These are phyloP conservation scores for Dipus sagitta DNA, from an alignment of 2,797 vertebrate genomes.

Conservation along the genomic window DNA sequence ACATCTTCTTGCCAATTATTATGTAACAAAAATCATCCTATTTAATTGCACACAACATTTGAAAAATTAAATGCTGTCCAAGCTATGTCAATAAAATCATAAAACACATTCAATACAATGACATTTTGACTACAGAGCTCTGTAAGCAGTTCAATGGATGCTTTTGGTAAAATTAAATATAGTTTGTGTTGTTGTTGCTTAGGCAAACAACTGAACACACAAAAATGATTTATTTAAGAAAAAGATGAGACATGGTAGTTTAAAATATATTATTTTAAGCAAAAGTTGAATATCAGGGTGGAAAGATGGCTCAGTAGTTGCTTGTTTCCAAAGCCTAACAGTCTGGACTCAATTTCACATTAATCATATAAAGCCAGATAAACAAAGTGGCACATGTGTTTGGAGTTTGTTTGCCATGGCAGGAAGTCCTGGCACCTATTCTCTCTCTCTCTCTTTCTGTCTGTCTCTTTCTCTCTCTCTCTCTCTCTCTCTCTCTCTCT, in stretches of 20 bases:
- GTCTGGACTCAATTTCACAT: too few species aligned
- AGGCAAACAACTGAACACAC: background rate
- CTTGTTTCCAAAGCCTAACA: too few species aligned
- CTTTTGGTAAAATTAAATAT: background rate
- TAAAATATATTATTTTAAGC: background rate
- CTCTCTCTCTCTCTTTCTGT: too few species aligned
- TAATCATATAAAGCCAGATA: too few species aligned
- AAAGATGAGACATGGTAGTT: background rate
- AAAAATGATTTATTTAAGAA: constrained; percentile 2
- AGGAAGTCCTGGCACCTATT: too few species aligned
- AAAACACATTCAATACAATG: background rate
- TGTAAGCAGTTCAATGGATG: background rate
- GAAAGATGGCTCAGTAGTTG: too few species aligned
- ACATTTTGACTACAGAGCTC: background rate
- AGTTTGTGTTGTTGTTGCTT: constrained; percentile 1
- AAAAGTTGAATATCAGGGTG: background rate
- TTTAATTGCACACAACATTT: background rate
- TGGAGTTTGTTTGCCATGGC: too few species aligned
- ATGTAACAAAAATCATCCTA: background rate
- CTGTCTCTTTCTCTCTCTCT: too few species aligned
- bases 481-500: too few species aligned
- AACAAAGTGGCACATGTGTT: too few species aligned
- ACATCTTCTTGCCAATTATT: background rate
- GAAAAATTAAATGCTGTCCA: background rate
- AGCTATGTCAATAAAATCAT: background rate